Evolutionary conservation across 2,888 invertebrate species (phyloP), one percentile per base, ranked within the genome.

Genomic region (Athalia cordata): DNA sequence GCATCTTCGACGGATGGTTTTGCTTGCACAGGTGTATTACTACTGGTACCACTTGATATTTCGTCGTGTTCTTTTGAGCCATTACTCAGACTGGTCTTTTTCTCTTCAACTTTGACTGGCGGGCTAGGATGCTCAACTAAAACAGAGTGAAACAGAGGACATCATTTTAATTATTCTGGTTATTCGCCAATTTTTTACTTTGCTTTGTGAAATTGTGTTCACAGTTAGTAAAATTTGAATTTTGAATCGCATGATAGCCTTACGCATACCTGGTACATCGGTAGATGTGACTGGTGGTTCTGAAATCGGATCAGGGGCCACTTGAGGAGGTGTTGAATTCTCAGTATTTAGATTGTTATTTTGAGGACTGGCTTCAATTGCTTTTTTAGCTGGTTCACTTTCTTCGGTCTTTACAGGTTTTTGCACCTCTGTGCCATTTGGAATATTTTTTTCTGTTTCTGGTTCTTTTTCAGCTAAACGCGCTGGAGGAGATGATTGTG

Each of bases 51-150:
- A 57, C 61, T 55, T 62, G 65, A 13, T 65, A 66, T 49, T 65
- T 81, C 82, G 7, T 84, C 85, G 4, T 83, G 50, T 59, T 88
- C 88, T 81, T 88, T 88, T 45, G 85, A 82, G 81, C 85, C 85
- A 79, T 84, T 87, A 80, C 82, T 83, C 82, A 83, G 82, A 62
- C 86, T 81, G 62, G 84, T 79, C 80, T 87, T 89, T 78, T 89
- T 89, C 77, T 89, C 89, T 55, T 89, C 89, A 5, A 81, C 79
- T 83, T 88, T 89, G 67, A 77, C 84, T 81, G 83, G 87, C n/a
- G 72, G 72, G 6, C 72, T 59, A 13, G 8, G 47, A 13, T 72
- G 57, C 5, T 72, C 72, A 59, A 43, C 72, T 72, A 13, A 47
- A 59, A 59, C n/a, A 55, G 13, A 64, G 3, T 49, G 15, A 6